Conservation (phyloP, 1,140 invertebrate species). For the Temnothorax nylanderi region DNA sequence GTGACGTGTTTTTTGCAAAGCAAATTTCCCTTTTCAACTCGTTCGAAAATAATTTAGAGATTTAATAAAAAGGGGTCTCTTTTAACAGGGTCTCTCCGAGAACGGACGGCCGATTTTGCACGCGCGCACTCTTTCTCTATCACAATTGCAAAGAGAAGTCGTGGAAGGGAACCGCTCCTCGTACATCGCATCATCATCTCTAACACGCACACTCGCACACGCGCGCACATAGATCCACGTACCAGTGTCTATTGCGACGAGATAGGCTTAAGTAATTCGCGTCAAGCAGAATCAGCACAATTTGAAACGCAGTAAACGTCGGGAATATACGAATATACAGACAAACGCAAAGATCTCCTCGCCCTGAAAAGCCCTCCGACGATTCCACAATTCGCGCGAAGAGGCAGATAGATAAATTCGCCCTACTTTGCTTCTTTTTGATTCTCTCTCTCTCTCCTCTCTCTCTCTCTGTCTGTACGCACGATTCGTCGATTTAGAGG, state of each 20-base stretch:
- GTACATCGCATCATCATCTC: background rate
- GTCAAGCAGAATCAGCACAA: slow-evolving; percentile 57
- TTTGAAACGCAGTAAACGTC: slow-evolving; percentile 59
- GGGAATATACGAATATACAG: slow-evolving; percentile 3
- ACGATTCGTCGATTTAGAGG: slow-evolving; percentile 31
- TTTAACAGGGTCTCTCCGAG: background rate
- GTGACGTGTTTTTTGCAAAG: background rate
- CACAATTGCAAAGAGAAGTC: slow-evolving; percentile 65
- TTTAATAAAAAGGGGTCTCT: background rate
- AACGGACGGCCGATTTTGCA: slow-evolving; percentile 43
- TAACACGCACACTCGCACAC: slow-evolving; percentile 13
- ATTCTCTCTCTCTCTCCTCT: too few species aligned
- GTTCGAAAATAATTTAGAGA: background rate
- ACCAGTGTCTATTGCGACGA: slow-evolving; percentile 51
- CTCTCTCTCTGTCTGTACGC: background rate
- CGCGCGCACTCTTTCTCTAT: slow-evolving; percentile 59
- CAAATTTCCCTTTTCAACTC: background rate
- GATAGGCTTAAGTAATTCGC: slow-evolving; percentile 59
- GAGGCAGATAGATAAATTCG: background rate
- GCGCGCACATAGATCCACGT: slow-evolving; percentile 21
- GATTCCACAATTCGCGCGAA: background rate
- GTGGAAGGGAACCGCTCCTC: slow-evolving; percentile 57
- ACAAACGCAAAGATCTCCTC: background rate
- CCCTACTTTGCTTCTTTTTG: too few species aligned
- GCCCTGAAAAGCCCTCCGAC: slow-evolving; percentile 2